phyloP scores from a whole-genome alignment of 2,113 vertebrate genomes.

The Petrocephalus microphthalmus region DNA sequence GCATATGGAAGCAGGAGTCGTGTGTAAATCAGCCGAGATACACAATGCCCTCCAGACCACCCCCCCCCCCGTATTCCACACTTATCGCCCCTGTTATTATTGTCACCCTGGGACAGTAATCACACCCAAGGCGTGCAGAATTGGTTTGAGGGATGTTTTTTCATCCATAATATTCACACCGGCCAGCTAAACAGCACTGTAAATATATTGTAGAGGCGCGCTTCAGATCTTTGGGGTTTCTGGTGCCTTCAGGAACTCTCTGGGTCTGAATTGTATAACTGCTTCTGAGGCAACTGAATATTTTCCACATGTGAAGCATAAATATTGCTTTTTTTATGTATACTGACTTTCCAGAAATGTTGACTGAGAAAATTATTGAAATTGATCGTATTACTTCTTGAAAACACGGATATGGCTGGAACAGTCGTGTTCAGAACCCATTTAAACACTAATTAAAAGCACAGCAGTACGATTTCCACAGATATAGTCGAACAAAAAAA shows the following conservation, averaged over 20 bases:
- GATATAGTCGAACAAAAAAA: not conserved
- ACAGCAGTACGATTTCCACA: not conserved
- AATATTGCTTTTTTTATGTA: not conserved
- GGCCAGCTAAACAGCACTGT: not conserved
- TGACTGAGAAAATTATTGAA: not conserved
- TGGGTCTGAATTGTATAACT: not conserved
- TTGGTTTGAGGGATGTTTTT: slow-evolving; percentile 12
- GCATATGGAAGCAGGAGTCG: slow-evolving; percentile 1
- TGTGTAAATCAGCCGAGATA: not conserved
- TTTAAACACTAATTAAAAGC: not conserved
- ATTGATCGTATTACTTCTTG: not conserved
- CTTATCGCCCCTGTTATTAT: not conserved
- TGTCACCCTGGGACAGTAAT: slow-evolving; percentile 1
- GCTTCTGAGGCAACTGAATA: not conserved
- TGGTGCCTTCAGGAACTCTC: not conserved
- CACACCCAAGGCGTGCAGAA: slow-evolving; percentile 7
- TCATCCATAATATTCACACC: not conserved
- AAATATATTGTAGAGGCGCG: not conserved
- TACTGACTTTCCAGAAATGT: not conserved
- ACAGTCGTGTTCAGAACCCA: not conserved
- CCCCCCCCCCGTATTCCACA: not conserved
- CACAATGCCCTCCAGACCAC: not conserved
- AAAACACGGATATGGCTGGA: not conserved
- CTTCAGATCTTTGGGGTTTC: not conserved
- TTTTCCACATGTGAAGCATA: not conserved